Percentiles rank a stretch among this genome's conserved stretches.
Evolutionary conservation across 2,113 vertebrate species (phyloP).

Genomic region (Varanus komodoensis): DNA sequence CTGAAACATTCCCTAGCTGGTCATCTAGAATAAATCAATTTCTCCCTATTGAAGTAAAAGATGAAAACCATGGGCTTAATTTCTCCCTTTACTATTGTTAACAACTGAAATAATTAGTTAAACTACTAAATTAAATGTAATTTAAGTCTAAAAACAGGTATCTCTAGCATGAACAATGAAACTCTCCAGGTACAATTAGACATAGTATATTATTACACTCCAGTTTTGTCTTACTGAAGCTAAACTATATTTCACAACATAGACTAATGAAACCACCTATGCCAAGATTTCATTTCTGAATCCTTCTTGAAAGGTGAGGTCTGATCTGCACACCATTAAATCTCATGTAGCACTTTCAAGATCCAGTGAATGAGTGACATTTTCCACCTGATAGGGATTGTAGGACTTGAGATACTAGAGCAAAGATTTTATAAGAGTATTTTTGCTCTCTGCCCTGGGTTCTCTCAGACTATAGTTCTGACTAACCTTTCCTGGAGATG

Average conservation of each 20-base stretch:
- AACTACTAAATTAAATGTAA: background rate
- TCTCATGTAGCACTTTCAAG: conserved; percentile 12
- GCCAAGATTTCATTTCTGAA: background rate
- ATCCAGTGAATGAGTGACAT: conserved; percentile 1
- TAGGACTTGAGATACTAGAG: background rate
- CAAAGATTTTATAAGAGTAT: conserved; percentile 6
- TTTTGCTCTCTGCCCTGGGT: conserved; percentile 2
- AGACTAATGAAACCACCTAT: background rate
- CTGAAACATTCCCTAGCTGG: background rate
- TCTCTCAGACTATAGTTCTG: too few species aligned
- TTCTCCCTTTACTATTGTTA: background rate
- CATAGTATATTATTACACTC: background rate
- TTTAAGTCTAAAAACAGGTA: background rate
- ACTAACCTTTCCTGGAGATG: too few species aligned
- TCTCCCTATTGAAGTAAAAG: background rate
- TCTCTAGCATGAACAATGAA: background rate
- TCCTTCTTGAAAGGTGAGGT: background rate
- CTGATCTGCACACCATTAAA: background rate
- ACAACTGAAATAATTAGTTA: background rate
- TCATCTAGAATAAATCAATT: background rate
- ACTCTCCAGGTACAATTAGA: background rate
- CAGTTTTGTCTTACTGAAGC: background rate
- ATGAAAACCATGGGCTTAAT: background rate
- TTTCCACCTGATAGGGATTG: background rate
- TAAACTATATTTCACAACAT: background rate